Conservation (phyloP, 2,797 vertebrate genomes). For the Gymnothorax javanicus region DNA sequence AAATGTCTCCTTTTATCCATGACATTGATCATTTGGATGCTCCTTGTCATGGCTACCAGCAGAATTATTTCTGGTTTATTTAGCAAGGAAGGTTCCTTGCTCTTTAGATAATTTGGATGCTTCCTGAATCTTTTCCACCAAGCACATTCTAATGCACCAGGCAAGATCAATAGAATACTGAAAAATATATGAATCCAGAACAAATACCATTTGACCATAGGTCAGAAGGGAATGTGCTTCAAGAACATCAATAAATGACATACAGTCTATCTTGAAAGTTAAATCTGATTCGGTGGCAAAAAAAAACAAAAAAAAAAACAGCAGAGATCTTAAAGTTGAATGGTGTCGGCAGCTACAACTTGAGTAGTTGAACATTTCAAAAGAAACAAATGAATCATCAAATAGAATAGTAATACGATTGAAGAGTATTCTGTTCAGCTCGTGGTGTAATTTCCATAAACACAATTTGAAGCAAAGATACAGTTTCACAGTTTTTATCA, state of each 20-base stretch:
- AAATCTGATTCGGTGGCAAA: not conserved
- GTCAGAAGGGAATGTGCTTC: no score
- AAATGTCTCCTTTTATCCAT: no score
- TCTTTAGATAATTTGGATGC: no score
- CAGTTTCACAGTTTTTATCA: not conserved
- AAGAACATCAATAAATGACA: not conserved
- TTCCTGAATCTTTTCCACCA: no score
- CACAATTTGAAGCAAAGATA: not conserved
- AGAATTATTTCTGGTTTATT: no score
- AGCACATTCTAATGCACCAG: no score
- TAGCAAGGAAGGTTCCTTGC: no score
- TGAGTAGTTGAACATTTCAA: not conserved
- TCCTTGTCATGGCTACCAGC: no score
- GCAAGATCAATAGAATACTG: no score
- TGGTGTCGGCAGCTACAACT: not conserved
- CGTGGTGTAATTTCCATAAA: conserved; percentile 14
- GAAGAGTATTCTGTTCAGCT: not conserved
- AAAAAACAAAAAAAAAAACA: not conserved
- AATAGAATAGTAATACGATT: not conserved
- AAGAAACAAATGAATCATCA: not conserved
- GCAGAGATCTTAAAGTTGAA: not conserved
- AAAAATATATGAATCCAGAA: no score
- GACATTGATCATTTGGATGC: no score
- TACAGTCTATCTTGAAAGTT: not conserved
- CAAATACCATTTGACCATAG: no score